phyloP scores from a whole-genome alignment of 1,140 invertebrate genomes.

The Neuroterus valhalla region DNA sequence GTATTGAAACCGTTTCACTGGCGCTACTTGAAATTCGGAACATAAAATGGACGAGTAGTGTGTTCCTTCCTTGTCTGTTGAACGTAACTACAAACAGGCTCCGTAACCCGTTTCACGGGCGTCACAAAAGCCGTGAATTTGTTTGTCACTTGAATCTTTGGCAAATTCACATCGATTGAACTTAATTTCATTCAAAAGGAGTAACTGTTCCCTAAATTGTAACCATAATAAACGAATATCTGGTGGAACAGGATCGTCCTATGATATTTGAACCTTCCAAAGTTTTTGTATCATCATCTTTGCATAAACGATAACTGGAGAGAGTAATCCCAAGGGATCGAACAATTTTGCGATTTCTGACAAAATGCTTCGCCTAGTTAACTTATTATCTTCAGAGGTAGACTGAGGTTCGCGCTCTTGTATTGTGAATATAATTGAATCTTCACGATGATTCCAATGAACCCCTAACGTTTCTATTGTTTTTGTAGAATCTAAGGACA shows the following conservation, averaged over 20 bases:
- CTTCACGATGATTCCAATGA: too few relatives aligned
- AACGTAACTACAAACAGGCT: constrained; percentile 19
- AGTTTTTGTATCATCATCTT: constrained; percentile 25
- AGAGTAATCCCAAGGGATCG: constrained; percentile 12
- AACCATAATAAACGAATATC: background rate
- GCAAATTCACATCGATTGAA: background rate
- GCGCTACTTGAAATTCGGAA: constrained; percentile 31
- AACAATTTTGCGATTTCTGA: too few relatives aligned
- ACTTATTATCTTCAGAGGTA: too few relatives aligned
- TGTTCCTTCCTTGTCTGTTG: background rate
- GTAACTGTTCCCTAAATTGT: background rate
- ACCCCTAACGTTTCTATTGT: too few relatives aligned
- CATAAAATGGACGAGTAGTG: background rate
- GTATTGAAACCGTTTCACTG: constrained; percentile 22
- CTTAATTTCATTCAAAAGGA: background rate
- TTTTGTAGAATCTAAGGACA: too few relatives aligned
- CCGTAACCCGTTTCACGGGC: constrained; percentile 29
- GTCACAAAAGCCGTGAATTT: constrained; percentile 34
- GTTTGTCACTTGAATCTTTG: background rate
- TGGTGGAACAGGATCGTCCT: constrained; percentile 13
- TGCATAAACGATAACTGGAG: background rate
- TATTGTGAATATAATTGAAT: too few relatives aligned
- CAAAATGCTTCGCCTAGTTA: too few relatives aligned
- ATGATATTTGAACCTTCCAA: constrained; percentile 4
- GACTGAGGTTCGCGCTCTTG: too few relatives aligned